A percentile compares a stretch with the other conserved stretches of the same genome.
These are phyloP conservation scores for Dicycla oo DNA, from an alignment of 2,888 invertebrate species.

Conservation along the genomic window DNA sequence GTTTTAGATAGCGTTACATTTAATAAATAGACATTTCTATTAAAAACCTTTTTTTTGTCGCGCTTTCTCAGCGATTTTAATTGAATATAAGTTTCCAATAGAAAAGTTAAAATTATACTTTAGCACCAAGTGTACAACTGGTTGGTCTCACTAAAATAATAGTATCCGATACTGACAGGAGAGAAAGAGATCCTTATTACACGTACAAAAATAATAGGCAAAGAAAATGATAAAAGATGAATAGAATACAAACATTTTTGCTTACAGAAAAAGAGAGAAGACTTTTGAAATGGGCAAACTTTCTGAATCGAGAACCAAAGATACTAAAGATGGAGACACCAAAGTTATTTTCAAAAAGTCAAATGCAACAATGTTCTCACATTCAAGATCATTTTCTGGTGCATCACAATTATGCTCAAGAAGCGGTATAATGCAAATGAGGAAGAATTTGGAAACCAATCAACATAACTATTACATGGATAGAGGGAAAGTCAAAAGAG, in stretches of 20 bases:
- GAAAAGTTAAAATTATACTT: background rate
- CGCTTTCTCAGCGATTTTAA: background rate
- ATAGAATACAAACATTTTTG: slow-evolving; percentile 83
- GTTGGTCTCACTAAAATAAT: background rate
- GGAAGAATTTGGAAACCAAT: slow-evolving; percentile 69
- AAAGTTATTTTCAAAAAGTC: slow-evolving; percentile 80
- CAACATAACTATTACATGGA: slow-evolving; percentile 67
- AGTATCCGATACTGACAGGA: slow-evolving; percentile 1
- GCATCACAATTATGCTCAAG: slow-evolving; percentile 71
- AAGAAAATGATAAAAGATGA: slow-evolving; percentile 72
- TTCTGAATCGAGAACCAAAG: slow-evolving; percentile 53
- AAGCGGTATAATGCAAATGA: slow-evolving; percentile 71
- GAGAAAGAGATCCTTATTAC: slow-evolving; percentile 14
- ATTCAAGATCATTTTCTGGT: slow-evolving; percentile 77
- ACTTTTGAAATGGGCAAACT: slow-evolving; percentile 74
- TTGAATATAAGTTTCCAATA: background rate
- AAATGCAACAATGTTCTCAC: slow-evolving; percentile 69
- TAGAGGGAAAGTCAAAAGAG: slow-evolving; percentile 76
- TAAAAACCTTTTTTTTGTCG: background rate
- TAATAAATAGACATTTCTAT: background rate
- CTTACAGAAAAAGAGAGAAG: slow-evolving; percentile 79
- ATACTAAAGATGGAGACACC: slow-evolving; percentile 64
- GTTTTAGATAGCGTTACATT: background rate
- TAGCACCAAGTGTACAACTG: background rate
- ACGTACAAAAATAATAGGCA: slow-evolving; percentile 31